Conservation (phyloP, 2,888 invertebrate genomes). For the Lochmaea crataegi region DNA sequence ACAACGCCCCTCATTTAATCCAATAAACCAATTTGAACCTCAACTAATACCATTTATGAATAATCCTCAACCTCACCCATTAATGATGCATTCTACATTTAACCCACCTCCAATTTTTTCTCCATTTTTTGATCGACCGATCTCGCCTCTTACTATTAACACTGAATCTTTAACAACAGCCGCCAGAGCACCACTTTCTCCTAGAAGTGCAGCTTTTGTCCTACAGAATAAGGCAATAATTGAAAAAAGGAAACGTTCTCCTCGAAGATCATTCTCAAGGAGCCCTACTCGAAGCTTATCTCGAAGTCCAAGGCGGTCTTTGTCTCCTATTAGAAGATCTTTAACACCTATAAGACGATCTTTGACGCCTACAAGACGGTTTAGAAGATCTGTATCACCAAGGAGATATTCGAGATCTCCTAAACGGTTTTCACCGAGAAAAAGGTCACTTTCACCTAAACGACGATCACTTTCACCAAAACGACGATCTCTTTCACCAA, state of each 20-base stretch:
- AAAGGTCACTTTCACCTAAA: slow-evolving; percentile 44
- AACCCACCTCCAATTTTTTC: slow-evolving; percentile 46
- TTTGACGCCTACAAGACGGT: slow-evolving; percentile 51
- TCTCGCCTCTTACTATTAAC: slow-evolving; percentile 60
- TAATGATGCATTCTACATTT: slow-evolving; percentile 39
- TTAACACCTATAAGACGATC: slow-evolving; percentile 47
- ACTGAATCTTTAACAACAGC: slow-evolving; percentile 55
- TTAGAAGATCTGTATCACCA: slow-evolving; percentile 53
- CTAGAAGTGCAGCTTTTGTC: slow-evolving; percentile 64
- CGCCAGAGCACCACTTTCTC: slow-evolving; percentile 62
- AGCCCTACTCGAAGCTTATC: slow-evolving; percentile 59
- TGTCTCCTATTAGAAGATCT: slow-evolving; percentile 49
- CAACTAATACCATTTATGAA: slow-evolving; percentile 31
- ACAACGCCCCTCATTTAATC: slow-evolving; percentile 30
- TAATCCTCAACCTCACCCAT: slow-evolving; percentile 32
- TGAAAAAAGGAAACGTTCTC: slow-evolving; percentile 62
- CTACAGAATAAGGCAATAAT: slow-evolving; percentile 64
- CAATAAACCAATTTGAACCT: slow-evolving; percentile 31
- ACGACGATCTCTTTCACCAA: slow-evolving; percentile 44
- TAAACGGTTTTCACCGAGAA: slow-evolving; percentile 47
- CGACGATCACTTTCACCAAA: slow-evolving; percentile 41
- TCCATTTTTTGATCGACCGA: slow-evolving; percentile 53
- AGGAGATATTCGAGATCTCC: slow-evolving; percentile 46
- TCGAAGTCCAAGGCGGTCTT: slow-evolving; percentile 37
- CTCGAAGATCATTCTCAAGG: slow-evolving; percentile 63